Base-by-base conservation (phyloP, 2,888 invertebrate genomes). In the Tetranychus truncatus region DNA sequence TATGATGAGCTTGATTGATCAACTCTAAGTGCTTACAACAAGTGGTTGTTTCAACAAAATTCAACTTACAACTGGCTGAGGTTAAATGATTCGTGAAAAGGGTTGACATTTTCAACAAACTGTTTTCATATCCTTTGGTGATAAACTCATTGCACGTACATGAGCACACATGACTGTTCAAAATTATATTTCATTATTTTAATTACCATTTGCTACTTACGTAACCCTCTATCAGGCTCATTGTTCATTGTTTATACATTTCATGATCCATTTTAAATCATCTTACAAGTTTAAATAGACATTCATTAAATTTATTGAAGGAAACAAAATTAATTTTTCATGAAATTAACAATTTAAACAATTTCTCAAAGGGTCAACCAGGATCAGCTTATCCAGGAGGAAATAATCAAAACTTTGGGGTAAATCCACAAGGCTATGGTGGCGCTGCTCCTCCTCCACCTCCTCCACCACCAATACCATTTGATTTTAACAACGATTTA, bases 401-500 rank as follows among this genome's bases (percentile, higher is more conserved):
- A 15, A 55, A 55, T 55, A 55, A 55, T 55, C 55, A 55, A 55
- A 55, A 55, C 55, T 55, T 55, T 55, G 55, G 55, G 2, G 11
- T 15, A 55, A 34, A 34, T 34, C 55, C 55, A 4, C 55, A 55
- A 55, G 55, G 55, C 55, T 15, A 55, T 55, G 7, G 7, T 55
- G 55, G 55, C 6, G 55, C 55, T 55, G 55, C 69, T 24, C 69
- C 69, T 20, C 69, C 69, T 20, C 69, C 69, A 9, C 69, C 69
- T 21, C 69, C 69, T 1, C 69, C 69, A 18, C 69, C 69, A 24
- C 69, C 69, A 21, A 69, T 69, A 18, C 69, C 69, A 69, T 69
- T 69, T 69, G 69, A 69, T 69, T 69, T 69, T 8, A 69, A 69
- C 69, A 69, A 69, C 8, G 69, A 69, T 24, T 69, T 69, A 11